Percentiles rank a stretch among this genome's conserved stretches.
These are phyloP conservation scores for Mythimna albipuncta DNA, from an alignment of 2,888 invertebrate genomes.

Conservation along the genomic window DNA sequence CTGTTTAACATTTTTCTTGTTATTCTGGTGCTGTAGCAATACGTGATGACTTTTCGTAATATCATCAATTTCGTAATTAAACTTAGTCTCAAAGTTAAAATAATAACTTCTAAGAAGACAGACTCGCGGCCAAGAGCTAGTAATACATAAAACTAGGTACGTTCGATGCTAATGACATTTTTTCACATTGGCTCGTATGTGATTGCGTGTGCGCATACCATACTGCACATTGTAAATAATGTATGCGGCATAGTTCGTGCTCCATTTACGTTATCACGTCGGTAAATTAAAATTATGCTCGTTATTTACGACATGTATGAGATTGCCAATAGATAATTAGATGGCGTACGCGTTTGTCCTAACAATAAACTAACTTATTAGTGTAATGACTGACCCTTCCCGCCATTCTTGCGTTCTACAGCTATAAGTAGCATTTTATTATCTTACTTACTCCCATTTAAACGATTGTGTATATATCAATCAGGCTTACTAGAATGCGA, in stretches of 20 bases:
- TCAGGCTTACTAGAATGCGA: neutral
- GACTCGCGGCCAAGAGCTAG: constrained; percentile 25
- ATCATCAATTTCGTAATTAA: neutral
- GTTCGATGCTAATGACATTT: constrained; percentile 83
- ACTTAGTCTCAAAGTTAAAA: neutral
- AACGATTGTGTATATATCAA: constrained; percentile 1
- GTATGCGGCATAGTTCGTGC: constrained; percentile 85
- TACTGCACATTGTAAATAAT: constrained; percentile 78
- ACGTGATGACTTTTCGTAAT: neutral
- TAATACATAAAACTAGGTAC: constrained; percentile 57
- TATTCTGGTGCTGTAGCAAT: neutral
- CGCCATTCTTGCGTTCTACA: constrained; percentile 17
- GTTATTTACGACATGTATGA: constrained; percentile 76
- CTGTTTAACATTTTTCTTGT: neutral
- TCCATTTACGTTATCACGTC: constrained; percentile 88
- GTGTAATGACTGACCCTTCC: constrained; percentile 24
- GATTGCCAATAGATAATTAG: constrained; percentile 71
- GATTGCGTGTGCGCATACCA: constrained; percentile 85
- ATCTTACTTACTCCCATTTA: constrained; percentile 28
- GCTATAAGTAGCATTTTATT: constrained; percentile 20
- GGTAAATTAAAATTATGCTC: constrained; percentile 81
- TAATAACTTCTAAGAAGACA: constrained; percentile 2
- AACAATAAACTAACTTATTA: constrained; percentile 19
- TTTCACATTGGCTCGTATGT: constrained; percentile 74
- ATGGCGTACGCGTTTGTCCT: constrained; percentile 30